Percentiles rank a stretch among this genome's conserved stretches.
phyloP scores from a whole-genome alignment of 2,113 vertebrate genomes.

The Bombycilla garrulus region DNA sequence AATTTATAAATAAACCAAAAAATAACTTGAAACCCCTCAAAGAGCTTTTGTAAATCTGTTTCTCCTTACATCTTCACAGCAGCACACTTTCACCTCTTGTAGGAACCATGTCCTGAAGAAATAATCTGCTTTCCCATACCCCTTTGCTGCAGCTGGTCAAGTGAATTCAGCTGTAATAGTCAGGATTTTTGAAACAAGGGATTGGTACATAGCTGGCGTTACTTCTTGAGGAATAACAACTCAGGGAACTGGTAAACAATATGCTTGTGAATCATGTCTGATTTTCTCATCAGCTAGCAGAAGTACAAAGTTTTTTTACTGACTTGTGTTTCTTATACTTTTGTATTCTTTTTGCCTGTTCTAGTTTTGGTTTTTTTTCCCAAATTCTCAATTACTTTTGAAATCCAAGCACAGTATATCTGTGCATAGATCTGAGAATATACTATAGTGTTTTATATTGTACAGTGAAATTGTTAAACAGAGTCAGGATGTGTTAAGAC shows the following conservation, averaged over 20 bases:
- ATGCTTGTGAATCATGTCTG: background rate
- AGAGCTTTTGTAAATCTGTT: background rate
- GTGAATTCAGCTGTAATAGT: background rate
- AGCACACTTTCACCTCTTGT: background rate
- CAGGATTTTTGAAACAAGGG: background rate
- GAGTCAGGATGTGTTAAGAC: background rate
- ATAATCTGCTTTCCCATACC: background rate
- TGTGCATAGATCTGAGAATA: background rate
- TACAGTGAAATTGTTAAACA: background rate
- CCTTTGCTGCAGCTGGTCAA: background rate
- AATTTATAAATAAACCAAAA: background rate
- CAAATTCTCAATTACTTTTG: background rate
- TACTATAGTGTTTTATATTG: accelerated
- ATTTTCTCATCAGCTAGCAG: background rate
- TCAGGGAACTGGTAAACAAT: background rate
- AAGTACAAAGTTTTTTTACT: background rate
- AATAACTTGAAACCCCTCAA: background rate
- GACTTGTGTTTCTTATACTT: background rate
- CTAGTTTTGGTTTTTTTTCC: too few relatives aligned
- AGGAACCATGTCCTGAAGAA: background rate
- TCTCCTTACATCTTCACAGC: background rate
- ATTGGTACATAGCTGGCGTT: background rate
- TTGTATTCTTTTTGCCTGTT: background rate
- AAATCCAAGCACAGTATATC: background rate
- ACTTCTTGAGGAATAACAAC: background rate